These are phyloP conservation scores for Tinea trinotella DNA, from an alignment of 2,888 invertebrate genomes.

Conservation along the genomic window DNA sequence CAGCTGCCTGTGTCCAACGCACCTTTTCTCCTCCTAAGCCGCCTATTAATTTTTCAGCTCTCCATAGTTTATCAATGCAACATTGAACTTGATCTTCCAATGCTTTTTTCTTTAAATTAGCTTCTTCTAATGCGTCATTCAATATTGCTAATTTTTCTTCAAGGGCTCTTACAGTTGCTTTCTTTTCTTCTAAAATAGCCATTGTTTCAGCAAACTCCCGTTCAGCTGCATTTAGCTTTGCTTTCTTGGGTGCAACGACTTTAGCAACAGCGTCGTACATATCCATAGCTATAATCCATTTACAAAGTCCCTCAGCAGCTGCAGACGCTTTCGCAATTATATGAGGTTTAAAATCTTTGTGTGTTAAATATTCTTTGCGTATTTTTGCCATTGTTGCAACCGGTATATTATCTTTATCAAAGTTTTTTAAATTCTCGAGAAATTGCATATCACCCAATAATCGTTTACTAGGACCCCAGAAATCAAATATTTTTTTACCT, in stretches of 20 bases:
- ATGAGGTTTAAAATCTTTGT: conserved; percentile 84
- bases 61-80: conserved; percentile 86
- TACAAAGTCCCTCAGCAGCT: conserved; percentile 93
- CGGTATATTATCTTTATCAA: conserved; percentile 89
- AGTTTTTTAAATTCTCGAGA: conserved; percentile 80
- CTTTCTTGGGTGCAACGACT: conserved; percentile 88
- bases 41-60: conserved; percentile 90
- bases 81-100: conserved; percentile 81
- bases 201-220: conserved; percentile 86
- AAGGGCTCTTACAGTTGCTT: conserved; percentile 81
- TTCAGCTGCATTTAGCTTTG: conserved; percentile 85
- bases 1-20: conserved; percentile 86
- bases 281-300: conserved; percentile 93
- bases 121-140: conserved; percentile 77
- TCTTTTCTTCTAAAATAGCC: conserved; percentile 87
- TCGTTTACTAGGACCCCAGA: conserved; percentile 89
- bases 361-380: conserved; percentile 80
- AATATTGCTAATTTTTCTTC: conserved; percentile 83
- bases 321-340: conserved; percentile 91
- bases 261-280: conserved; percentile 89
- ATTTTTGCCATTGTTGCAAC: conserved; percentile 80
- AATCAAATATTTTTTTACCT: conserved; percentile 81
- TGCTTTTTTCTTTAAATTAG: conserved; percentile 76
- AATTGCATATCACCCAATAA: conserved; percentile 87
- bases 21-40: conserved; percentile 91